Base-by-base conservation (phyloP, 2,797 vertebrate genomes). In the Hipposideros larvatus region DNA sequence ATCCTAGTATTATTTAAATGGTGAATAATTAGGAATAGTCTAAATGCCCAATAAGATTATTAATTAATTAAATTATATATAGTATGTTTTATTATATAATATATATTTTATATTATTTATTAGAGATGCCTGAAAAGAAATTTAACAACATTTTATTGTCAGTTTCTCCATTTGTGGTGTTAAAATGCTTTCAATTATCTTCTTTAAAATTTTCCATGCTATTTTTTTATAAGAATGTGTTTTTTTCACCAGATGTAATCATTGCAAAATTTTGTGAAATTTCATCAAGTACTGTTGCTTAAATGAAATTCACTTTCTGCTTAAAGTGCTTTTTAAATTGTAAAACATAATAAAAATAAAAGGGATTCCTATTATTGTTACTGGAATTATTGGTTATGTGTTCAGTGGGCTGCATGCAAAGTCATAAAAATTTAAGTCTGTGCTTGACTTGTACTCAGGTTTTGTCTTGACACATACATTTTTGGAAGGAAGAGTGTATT, bases 221-320 rank as follows among this genome's bases (percentile, higher is more conserved):
- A 70, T 74, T 63, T 66, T 97, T 41, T 95, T 95, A 78, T 31
- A 71, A 57, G 51, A 95, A 83, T 28, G 22, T 92, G 34, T 90
- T 96, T 95, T 95, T 93, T 48, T 84, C 48, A 65, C 53, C 19
- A 75, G 65, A 80, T 51, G 8, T 85, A 61, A 90, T 92, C 51
- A 71, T 66, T 91, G 31, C 26, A 73, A 83, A 89, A 83, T 96
- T 88, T 92, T 78, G 51, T 92, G 51, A 78, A 91, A 95, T 92
- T 55, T 34, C 61, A 94, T 95, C 22, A 94, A 86, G 61, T 82
- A 89, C 82, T 92, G 11, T 88, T 90, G 75, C 31, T 89, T 90
- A 90, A 95, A 77, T 87, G 18, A 94, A 91, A 93, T 34, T 91
- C 43, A 74, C 5, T 31, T 15, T 90, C 75, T 95, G 59, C 21